Percentiles rank a stretch among this genome's conserved stretches.
Conservation (phyloP, 2,888 invertebrate genomes). For the Pyrrhosoma nymphula region DNA sequence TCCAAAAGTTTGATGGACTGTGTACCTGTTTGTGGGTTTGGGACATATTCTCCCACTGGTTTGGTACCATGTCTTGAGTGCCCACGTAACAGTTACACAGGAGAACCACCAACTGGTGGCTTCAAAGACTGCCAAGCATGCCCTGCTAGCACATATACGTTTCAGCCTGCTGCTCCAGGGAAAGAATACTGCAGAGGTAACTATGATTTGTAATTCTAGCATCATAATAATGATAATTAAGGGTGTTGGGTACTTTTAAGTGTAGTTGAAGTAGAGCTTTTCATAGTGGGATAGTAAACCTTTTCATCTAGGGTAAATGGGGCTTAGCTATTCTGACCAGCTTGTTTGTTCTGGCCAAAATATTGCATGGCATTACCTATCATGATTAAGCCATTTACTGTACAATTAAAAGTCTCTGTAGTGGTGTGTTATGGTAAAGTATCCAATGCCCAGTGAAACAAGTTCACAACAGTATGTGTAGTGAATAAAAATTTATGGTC, state of each 20-base stretch:
- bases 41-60: conserved; percentile 96
- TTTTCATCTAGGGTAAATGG: background rate
- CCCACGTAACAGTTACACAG: conserved; percentile 93
- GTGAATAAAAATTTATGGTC: background rate
- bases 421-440: no score
- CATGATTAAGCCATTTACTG: no score
- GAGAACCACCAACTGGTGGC: conserved; percentile 92
- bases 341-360: no score
- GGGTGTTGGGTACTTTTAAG: background rate
- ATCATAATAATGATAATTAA: background rate
- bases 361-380: no score
- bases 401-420: no score
- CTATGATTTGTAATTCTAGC: background rate
- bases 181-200: conserved; percentile 87
- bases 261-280: background rate
- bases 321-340: no score
- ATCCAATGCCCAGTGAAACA: no score
- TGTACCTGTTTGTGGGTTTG: conserved; percentile 96
- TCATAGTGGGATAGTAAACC: background rate
- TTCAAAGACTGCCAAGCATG: conserved; percentile 97
- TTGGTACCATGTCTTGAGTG: conserved; percentile 96
- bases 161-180: conserved; percentile 93
- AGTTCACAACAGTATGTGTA: no score
- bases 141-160: conserved; percentile 92
- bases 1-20: conserved; percentile 93